These are phyloP conservation scores for Linhomoeus sp. DNA, from an alignment of 2,888 invertebrate genomes.

Conservation along the genomic window DNA sequence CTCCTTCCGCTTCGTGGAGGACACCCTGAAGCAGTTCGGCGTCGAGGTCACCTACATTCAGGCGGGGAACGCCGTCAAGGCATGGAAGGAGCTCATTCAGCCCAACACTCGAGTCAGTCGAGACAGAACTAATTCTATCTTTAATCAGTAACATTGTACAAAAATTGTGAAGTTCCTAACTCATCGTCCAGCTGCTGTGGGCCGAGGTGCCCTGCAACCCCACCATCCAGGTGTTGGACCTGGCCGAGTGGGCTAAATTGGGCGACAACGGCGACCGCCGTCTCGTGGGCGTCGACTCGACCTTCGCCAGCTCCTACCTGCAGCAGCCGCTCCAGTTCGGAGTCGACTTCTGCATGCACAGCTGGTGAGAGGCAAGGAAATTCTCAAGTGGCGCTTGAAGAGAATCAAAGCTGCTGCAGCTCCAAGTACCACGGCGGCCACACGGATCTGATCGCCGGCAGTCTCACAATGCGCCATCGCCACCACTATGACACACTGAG, in stretches of 20 bases:
- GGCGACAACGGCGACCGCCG: constrained; percentile 1
- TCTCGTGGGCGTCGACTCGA: constrained; percentile 28
- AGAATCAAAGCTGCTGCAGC: no score
- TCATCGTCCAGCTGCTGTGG: constrained; percentile 25
- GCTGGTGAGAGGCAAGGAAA: constrained; percentile 21
- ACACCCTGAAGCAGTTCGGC: constrained; percentile 20
- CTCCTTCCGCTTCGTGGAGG: constrained; percentile 19
- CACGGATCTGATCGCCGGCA: constrained; percentile 30
- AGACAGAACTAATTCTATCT: no score
- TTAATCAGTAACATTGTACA: no score
- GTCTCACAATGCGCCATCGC: constrained; percentile 9
- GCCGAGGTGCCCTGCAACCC: constrained; percentile 31
- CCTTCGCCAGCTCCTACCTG: constrained; percentile 28
- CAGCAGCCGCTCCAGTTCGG: constrained; percentile 27
- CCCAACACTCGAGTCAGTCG: no score
- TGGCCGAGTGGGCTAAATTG: constrained; percentile 19
- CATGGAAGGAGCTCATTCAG: constrained; percentile 22
- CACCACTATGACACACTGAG: constrained; percentile 13
- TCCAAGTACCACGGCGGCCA: constrained; percentile 33
- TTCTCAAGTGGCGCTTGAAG: no score
- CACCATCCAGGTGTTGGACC: constrained; percentile 26
- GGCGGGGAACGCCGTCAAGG: constrained; percentile 14
- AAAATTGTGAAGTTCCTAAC: no score
- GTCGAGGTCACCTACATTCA: constrained; percentile 20
- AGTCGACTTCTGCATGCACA: constrained; percentile 28